Conservation (phyloP, 1,140 invertebrate genomes). For the Aphelinus certus region DNA sequence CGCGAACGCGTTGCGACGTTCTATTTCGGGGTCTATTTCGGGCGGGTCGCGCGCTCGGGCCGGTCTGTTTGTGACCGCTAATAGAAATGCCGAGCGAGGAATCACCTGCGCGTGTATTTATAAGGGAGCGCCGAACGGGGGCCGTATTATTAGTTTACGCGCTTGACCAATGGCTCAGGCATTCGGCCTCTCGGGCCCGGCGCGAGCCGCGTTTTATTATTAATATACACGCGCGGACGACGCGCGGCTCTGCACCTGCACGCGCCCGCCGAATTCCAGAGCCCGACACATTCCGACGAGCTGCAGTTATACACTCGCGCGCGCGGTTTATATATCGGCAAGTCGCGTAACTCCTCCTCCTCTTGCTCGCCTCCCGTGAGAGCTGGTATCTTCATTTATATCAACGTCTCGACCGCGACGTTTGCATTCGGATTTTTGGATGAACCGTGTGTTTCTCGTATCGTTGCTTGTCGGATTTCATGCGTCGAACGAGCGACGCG, state of each 20-base stretch:
- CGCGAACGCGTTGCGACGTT: conserved; percentile 9
- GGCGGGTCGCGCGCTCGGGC: conserved; percentile 47
- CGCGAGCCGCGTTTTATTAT: conserved; percentile 8
- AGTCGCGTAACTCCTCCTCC: no score
- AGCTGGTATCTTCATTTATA: no score
- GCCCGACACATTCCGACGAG: no score
- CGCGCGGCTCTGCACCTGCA: background rate
- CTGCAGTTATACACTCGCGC: no score
- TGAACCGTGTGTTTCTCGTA: no score
- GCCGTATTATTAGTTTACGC: conserved; percentile 25
- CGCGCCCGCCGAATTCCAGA: background rate
- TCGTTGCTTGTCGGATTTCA: no score
- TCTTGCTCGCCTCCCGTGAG: no score
- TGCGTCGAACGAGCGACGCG: no score
- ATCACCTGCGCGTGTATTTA: conserved; percentile 35
- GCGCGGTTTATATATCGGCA: no score
- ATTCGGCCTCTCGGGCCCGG: conserved; percentile 4
- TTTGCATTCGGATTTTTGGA: no score
- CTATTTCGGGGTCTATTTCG: conserved; percentile 59
- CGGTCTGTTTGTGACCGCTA: conserved; percentile 58
- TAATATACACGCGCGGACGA: background rate
- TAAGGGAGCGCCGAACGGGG: background rate
- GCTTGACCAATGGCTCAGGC: conserved; percentile 23
- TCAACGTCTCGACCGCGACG: no score
- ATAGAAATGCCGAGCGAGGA: conserved; percentile 52